Base-by-base conservation (phyloP, 2,888 invertebrate species). In the Spodoptera littoralis region DNA sequence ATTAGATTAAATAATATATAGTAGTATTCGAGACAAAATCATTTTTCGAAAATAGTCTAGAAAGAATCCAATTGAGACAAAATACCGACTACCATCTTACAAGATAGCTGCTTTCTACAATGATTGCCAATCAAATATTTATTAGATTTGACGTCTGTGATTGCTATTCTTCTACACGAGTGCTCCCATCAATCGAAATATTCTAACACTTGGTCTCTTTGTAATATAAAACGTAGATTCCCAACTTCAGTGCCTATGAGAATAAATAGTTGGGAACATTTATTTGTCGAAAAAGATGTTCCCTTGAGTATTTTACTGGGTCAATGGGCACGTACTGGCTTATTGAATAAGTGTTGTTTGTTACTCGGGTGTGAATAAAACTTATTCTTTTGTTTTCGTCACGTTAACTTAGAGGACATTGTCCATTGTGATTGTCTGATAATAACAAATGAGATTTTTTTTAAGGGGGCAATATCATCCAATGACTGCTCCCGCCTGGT, bases 201-300 rank as follows among this genome's bases (percentile, higher is more conserved):
- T 44, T 55, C 51, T 46, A 70, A 43, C 22, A 30, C 48, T 53
- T 47, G 18, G n/a, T 43, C 18, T 22, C 22, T 41, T 42, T 27
- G 36, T 49, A 27, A 52, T 52, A 60, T 48, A n/a, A 53, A 50
- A 13, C 18, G 59, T 60, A 49, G 22, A 24, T n/a, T 46, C 1
- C 12, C 36, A 73, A 61, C 18, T 70, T 70, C 46, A 47, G 42
- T 58, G 51, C 70, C 60, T 53, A 50, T 12, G 63, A 49, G 62
- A 52, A 65, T 51, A 48, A 12, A 50, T 41, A 66, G 51, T 51
- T 55, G 44, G 43, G n/a, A 55, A 64, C 42, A 36, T 48, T 51
- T 62, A 55, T 67, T 55, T 46, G 52, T 52, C n/a, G 58, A 56
- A 51, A 70, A 54, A 46, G 46, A 58, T 9, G 18, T 45, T 60